Conservation (phyloP, 2,888 invertebrate genomes). For the Mylabris sibirica region DNA sequence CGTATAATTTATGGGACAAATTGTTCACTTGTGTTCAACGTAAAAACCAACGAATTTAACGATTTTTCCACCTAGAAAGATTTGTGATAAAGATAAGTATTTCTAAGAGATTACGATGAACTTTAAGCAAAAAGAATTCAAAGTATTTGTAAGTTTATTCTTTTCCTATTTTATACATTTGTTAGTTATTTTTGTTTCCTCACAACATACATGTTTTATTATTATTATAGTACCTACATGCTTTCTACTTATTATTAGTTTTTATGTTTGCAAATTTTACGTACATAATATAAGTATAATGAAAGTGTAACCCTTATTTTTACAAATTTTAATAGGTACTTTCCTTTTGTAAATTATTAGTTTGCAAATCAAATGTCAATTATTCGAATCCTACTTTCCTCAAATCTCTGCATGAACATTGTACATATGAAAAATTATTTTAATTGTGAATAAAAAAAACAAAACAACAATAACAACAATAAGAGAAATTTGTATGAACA, state of each 20-base stretch:
- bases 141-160: not conserved
- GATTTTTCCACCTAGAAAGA: not conserved
- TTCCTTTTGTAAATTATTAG: constrained; percentile 8
- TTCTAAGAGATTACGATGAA: not conserved
- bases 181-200: not conserved
- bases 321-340: constrained; percentile 5
- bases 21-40: not conserved
- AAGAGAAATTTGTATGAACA: not conserved
- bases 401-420: not conserved
- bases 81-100: not conserved
- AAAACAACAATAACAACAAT: not conserved
- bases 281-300: not conserved
- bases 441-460: not conserved
- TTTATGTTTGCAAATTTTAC: constrained; percentile 10
- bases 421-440: not conserved
- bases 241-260: constrained; percentile 9
- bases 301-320: constrained; percentile 9
- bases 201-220: constrained; percentile 5
- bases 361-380: constrained; percentile 2
- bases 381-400: constrained; percentile 1
- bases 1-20: not conserved
- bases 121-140: not conserved
- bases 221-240: not conserved
- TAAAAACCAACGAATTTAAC: not conserved
- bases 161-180: not conserved